Evolutionary conservation across 2,113 vertebrate species (phyloP), one percentile per base, ranked within the genome.

Genomic region (Hiodon alosoides): DNA sequence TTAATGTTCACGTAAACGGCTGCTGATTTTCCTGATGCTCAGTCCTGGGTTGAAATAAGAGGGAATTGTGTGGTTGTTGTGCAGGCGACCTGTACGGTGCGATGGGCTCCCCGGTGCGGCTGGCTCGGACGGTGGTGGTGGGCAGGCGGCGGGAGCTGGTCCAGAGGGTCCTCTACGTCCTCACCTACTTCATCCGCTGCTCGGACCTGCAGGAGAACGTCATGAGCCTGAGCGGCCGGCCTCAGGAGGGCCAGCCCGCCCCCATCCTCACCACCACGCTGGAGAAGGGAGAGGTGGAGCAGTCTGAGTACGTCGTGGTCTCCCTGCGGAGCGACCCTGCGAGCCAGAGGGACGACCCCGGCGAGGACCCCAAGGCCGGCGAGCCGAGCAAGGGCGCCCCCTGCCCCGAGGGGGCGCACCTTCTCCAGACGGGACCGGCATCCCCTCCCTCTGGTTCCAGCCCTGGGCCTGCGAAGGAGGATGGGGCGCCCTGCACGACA

Each of bases 161-260:
- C 59, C 94, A 95, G 78, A 89, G 92, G 7, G 87, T 95, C 53
- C 92, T 95, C 5, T 95, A 94, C 6, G 87, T 94, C 61, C 89
- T 95, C 0, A 95, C 93, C 58, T 95, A 95, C 87, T 95, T 95
- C 78, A 90, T 95, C 76, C 93, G 94, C 5, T 95, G 94, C 86
- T 95, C 94, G 3, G 93, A 95, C 81, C 89, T 95, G 6, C 93
- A 94, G 78, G 94, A 95, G 78, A 93, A 92, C 79, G 89, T 92
- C 13, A 82, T 92, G 73, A 84, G 4, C 0, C 89, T 86, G 83
- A 84, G 73, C n/a, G 86, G 85, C 50, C 72, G 5, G 76, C 65
- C 4, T 84, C 70, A 89, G 67, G 89, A 1, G 78, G 86, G 9
- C 69, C 90, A 13, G 82, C 84, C 7, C 89, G 88, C 55, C 85